Evolutionary conservation across 2,888 invertebrate species (phyloP), one percentile per base, ranked within the genome.

Genomic region (Folsomia manolachei): DNA sequence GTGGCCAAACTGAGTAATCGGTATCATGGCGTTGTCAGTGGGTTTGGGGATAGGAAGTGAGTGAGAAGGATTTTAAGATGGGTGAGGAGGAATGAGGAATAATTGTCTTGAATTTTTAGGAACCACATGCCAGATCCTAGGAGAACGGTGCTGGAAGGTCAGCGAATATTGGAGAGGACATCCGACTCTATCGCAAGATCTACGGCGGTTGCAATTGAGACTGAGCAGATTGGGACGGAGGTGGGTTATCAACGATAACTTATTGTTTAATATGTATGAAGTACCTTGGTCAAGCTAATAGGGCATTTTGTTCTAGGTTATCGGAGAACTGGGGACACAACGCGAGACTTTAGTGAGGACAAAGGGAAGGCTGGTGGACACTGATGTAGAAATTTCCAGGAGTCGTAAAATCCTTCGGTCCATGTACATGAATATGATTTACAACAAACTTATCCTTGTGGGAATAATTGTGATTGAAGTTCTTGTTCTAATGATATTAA

Each of bases 181-280:
- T 86, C 88, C 0, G 87, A 88, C 72, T 90, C 89, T 78, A 85
- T 91, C 11, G 87, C 87, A 0, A 86, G 92, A 70, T 90, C 92
- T 0, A 90, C 90, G 78, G 88, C 88, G 81, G 87, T 92, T 63
- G 91, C 93, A 0, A 87, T 90, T 1, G 93, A 94, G 84, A 92
- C 92, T 0, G 94, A 94, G 84, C 87, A 88, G 81, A 88, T 93
- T 77, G 93, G 92, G 4, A 88, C 89, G 0, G 56, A 56, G 56
- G n/a, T n/a, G n/a, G n/a, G n/a, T n/a, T n/a, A n/a, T n/a, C n/a
- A n/a, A n/a, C n/a, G 90, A 90, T 51, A 51, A 51, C 9, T 51
- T 51, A 51, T 14, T 51, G 14, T 51, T 51, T 51, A 51, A 51
- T 51, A 14, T 51, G 87, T 88, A 81, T 88, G 93, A 76, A 93